Conservation (phyloP, 2,888 invertebrate species). For the Aradus depressus region DNA sequence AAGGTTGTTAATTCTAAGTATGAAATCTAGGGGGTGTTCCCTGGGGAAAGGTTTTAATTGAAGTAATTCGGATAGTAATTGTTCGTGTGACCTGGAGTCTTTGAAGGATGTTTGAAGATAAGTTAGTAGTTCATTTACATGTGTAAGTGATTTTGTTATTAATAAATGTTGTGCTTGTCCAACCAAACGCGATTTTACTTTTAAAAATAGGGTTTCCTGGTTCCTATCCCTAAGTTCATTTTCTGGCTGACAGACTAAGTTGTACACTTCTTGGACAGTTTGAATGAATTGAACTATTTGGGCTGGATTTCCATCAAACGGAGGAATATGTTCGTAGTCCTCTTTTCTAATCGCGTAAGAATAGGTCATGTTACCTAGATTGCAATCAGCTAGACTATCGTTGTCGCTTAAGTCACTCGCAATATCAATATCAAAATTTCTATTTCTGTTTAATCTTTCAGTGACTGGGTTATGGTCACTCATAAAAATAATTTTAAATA, state of each 20-base stretch:
- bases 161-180: background rate
- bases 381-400: too few species aligned
- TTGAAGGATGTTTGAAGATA: background rate
- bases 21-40: background rate
- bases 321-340: constrained; percentile 3
- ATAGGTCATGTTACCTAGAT: too few species aligned
- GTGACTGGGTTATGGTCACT: too few species aligned
- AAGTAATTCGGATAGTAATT: background rate
- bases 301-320: background rate
- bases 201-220: background rate
- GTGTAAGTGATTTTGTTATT: background rate
- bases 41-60: background rate
- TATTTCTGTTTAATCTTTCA: too few species aligned
- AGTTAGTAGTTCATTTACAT: background rate
- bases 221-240: background rate
- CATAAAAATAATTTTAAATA: too few species aligned
- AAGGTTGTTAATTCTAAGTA: background rate
- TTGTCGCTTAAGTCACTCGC: too few species aligned
- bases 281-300: background rate
- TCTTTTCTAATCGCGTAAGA: background rate
- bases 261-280: background rate
- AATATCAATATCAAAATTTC: too few species aligned
- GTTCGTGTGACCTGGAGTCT: background rate
- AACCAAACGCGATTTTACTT: background rate
- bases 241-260: background rate